Percentiles rank a stretch among this genome's conserved stretches.
phyloP scores from a whole-genome alignment of 2,888 invertebrate species.

The Smittia aterrima region DNA sequence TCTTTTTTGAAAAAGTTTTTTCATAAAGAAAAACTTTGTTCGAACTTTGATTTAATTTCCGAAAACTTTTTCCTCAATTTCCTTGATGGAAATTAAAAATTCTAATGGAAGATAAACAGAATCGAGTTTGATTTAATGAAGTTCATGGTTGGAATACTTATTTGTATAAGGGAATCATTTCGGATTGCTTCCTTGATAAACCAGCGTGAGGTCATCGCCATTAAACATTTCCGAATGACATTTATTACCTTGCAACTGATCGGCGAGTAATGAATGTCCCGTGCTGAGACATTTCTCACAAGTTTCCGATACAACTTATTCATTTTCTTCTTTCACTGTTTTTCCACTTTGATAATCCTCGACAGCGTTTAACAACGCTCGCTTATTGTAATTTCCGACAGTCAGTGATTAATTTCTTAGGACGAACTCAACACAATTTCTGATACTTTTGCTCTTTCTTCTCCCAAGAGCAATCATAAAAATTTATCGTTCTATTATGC shows the following conservation, averaged over 20 bases:
- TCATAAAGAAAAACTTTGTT: no score
- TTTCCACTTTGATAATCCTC: neutral
- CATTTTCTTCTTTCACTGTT: slow-evolving; percentile 24
- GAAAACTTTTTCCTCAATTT: no score
- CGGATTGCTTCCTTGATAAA: no score
- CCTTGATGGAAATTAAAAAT: no score
- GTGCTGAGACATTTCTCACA: slow-evolving; percentile 26
- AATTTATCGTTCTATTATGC: neutral
- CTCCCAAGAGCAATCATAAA: neutral
- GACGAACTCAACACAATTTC: neutral
- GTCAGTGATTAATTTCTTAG: neutral
- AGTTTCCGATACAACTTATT: slow-evolving; percentile 39
- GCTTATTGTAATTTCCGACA: neutral
- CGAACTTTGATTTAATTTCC: no score
- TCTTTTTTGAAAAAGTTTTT: no score
- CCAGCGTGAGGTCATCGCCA: no score
- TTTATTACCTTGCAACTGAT: slow-evolving; percentile 35
- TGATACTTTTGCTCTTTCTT: neutral
- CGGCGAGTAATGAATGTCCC: slow-evolving; percentile 12
- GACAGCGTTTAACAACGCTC: neutral
- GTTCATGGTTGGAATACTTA: no score
- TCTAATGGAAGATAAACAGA: no score
- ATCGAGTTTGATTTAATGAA: no score
- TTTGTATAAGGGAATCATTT: no score
- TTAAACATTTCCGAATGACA: no score